A percentile compares a stretch with the other conserved stretches of the same genome.
phyloP scores from a whole-genome alignment of 2,113 vertebrate genomes.

The Scalopus aquaticus region DNA sequence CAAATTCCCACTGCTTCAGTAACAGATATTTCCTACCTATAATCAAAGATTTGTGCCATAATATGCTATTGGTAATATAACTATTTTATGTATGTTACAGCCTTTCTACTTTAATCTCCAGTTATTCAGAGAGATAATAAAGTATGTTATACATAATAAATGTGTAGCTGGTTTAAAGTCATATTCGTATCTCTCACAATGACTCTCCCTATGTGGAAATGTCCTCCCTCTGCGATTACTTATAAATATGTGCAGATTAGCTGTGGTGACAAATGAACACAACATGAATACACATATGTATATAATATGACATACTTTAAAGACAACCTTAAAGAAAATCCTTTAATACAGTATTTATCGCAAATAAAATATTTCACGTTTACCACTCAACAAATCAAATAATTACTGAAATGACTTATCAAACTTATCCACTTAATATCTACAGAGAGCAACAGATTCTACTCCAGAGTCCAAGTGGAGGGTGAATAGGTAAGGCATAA shows the following conservation, averaged over 20 bases:
- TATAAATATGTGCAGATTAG: not conserved
- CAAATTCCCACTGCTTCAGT: not conserved
- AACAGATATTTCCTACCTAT: not conserved
- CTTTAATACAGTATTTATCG: not conserved
- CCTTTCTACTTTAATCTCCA: not conserved
- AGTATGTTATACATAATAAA: not conserved
- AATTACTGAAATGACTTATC: not conserved
- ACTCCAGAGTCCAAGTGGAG: not conserved
- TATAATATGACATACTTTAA: not conserved
- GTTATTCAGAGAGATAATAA: not conserved
- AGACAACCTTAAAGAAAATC: not conserved
- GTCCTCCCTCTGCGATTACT: not conserved
- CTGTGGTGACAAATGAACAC: not conserved
- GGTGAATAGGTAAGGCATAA: not conserved
- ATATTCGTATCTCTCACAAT: not conserved
- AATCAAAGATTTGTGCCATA: fast-evolving
- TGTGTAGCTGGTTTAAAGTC: not conserved
- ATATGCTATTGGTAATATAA: too few relatives aligned
- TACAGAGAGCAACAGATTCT: not conserved
- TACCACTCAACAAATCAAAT: not conserved
- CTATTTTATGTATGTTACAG: not conserved
- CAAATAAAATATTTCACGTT: not conserved
- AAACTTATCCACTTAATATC: not conserved
- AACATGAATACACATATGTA: not conserved
- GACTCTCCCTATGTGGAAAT: too few relatives aligned